Base-by-base conservation (phyloP, 2,888 invertebrate species). In the Ophioninae sp. region DNA sequence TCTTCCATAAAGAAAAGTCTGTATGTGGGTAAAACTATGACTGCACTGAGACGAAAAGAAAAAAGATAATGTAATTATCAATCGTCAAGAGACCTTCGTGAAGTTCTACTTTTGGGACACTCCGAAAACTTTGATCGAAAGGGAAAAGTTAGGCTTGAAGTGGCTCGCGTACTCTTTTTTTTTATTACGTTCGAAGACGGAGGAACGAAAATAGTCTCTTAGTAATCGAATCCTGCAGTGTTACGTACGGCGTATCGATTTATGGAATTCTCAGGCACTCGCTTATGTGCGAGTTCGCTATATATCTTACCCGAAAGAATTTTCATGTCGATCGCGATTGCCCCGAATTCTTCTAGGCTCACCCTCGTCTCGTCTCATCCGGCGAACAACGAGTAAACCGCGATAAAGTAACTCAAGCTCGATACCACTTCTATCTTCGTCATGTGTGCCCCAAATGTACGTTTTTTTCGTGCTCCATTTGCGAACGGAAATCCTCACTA, bases 191-290 rank as follows among this genome's bases (percentile, higher is more conserved):
- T 72, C 20, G 30, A 68, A 72, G 59, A 44, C 44, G 44, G 23
- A 23, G 51, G 51, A 72, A 73, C n/a, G n/a, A 72, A 69, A 74
- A 68, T 51, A 51, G 41, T 39, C 61, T 75, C 20, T 2, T 44
- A 23, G 39, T 71, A 74, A 82, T 79, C 44, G 59, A 69, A 75
- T 82, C 59, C 58, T 9, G n/a, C 41, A 74, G 64, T 79, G 22
- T 51, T 51, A 51, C 64, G 3, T 78, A 75, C 74, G 65, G 37
- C 69, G 22, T 37, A 71, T 65, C 74, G 73, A 82, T 75, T 69
- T 64, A 75, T 39, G 58, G 37, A 74, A 75, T 71, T 64, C 69
- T 1, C 44, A 9, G 73, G 9, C 37, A 37, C 67, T 73, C 51
- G 51, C 51, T 51, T 51, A 13, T 51, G 17, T 56, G 67, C 56